phyloP scores from a whole-genome alignment of 2,797 vertebrate species.

The Chloroceryle amazona region DNA sequence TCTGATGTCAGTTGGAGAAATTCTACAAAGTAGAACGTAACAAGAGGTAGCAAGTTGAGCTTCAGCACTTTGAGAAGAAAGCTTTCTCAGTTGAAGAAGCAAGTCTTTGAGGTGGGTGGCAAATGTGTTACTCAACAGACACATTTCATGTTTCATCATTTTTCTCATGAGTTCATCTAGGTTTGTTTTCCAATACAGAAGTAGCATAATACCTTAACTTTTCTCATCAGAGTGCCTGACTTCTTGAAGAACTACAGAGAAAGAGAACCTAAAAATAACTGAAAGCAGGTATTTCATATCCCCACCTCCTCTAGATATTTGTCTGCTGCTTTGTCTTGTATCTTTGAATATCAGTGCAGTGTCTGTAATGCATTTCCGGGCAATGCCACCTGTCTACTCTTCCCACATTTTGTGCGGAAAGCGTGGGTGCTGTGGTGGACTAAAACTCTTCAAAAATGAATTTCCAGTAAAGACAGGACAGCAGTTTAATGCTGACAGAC shows the following conservation, averaged over 20 bases:
- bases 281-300: not conserved
- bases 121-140: not conserved
- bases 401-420: not conserved
- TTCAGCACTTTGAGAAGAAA: not conserved
- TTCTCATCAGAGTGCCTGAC: not conserved
- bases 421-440: not conserved
- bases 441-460: not conserved
- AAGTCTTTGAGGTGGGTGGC: not conserved
- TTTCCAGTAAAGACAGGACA: not conserved
- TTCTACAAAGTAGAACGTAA: not conserved
- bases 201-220: not conserved
- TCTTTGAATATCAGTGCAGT: not conserved
- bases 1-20: not conserved
- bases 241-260: not conserved
- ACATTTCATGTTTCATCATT: not conserved
- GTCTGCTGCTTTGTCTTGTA: not conserved
- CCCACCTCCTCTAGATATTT: not conserved
- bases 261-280: not conserved
- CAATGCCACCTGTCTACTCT: not conserved
- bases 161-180: not conserved
- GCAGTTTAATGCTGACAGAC: not conserved
- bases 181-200: not conserved
- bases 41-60: not conserved
- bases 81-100: not conserved
- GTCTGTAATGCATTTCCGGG: not conserved